Evolutionary conservation across 2,797 vertebrate species (phyloP).

Genomic region (Selene dorsalis): DNA sequence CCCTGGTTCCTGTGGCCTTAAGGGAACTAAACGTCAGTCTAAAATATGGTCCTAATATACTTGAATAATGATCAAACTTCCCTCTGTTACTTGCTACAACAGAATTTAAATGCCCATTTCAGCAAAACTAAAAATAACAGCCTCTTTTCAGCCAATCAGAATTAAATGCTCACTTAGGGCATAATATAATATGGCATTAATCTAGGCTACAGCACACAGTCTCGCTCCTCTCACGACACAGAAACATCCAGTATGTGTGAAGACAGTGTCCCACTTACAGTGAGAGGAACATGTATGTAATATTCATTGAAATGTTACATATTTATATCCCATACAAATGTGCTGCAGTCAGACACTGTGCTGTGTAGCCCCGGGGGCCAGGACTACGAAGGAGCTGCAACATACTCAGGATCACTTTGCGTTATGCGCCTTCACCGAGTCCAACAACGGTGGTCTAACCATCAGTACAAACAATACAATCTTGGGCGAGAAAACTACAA

Average conservation of each 20-base stretch:
- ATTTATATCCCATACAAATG: slow-evolving; percentile 64
- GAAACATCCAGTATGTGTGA: slow-evolving; percentile 34
- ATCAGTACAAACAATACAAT: no score
- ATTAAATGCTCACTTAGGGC: slow-evolving; percentile 18
- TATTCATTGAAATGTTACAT: slow-evolving; percentile 69
- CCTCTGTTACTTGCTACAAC: background rate
- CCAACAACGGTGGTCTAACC: no score
- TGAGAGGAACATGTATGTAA: slow-evolving; percentile 71
- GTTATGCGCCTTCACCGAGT: background rate
- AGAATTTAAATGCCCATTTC: slow-evolving; percentile 21
- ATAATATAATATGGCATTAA: slow-evolving; percentile 30
- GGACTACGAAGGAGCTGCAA: background rate
- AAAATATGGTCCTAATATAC: background rate
- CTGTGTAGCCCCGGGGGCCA: background rate
- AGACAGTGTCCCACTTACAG: slow-evolving; percentile 60
- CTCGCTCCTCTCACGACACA: slow-evolving; percentile 15
- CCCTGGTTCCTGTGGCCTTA: background rate
- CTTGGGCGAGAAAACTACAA: no score
- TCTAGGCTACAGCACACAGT: slow-evolving; percentile 15
- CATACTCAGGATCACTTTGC: background rate
- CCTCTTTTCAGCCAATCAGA: slow-evolving; percentile 17
- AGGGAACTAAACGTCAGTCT: background rate
- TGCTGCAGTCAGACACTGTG: slow-evolving; percentile 35
- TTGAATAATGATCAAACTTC: slow-evolving; percentile 16
- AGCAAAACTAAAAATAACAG: slow-evolving; percentile 34